A percentile compares a stretch with the other conserved stretches of the same genome.
phyloP scores from a whole-genome alignment of 1,140 invertebrate species.

The Stegodyphus dumicola region DNA sequence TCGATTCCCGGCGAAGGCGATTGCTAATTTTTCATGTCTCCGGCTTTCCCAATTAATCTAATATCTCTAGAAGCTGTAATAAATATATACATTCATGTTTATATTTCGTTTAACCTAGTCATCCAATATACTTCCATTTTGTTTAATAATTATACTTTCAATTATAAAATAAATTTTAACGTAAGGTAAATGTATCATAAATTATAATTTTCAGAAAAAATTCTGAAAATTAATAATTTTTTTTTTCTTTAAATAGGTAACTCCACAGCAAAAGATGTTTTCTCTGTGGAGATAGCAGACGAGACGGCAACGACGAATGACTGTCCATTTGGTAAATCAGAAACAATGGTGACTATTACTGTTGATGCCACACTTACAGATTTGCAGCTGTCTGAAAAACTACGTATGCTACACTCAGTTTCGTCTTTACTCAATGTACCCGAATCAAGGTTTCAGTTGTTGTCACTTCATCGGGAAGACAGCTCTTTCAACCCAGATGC shows the following conservation, averaged over 20 bases:
- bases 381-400: constrained; percentile 62
- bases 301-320: constrained; percentile 38
- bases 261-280: constrained; percentile 70
- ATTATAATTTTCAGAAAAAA: too few species aligned
- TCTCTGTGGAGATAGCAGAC: constrained; percentile 72
- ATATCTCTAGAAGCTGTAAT: too few species aligned
- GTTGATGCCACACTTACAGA: constrained; percentile 66
- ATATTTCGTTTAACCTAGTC: too few species aligned
- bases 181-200: too few species aligned
- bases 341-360: constrained; percentile 67
- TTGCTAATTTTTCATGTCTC: too few species aligned
- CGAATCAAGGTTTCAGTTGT: constrained; percentile 22
- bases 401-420: constrained; percentile 64
- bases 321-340: constrained; percentile 66
- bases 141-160: too few species aligned
- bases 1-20: too few species aligned
- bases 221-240: not conserved
- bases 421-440: constrained; percentile 64
- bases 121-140: too few species aligned
- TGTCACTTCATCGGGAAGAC: constrained; percentile 62
- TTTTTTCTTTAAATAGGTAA: constrained; percentile 64
- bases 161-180: too few species aligned
- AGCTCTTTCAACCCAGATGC: constrained; percentile 69
- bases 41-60: too few species aligned
- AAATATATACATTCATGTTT: too few species aligned